Evolutionary conservation across 2,797 vertebrate species (phyloP), one percentile per base, ranked within the genome.

Genomic region (Galaxias olidus): DNA sequence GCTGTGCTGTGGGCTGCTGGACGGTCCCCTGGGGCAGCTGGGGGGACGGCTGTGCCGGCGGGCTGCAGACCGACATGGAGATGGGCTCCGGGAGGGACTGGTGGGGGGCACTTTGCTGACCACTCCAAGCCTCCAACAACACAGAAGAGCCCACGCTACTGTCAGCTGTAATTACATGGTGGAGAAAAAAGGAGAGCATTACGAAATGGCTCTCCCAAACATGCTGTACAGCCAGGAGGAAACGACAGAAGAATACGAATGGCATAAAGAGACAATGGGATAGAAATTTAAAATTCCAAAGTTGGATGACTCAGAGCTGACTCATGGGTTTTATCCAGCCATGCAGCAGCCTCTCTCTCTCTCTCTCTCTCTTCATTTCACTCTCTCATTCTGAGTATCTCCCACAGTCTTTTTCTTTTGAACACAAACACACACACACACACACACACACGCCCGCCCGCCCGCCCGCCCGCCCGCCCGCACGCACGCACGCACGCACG

Each of bases 61-160:
- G 93, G 71, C 95, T 95, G 77, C 92, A 94, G 51, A 95, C 80
- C 1, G 85, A 87, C 40, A 91, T 79, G 5, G 91, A 90, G 0
- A 89, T 81, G 0, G 92, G 46, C 0, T 98, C 96, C 0, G 89
- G 89, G 47, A 92, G 84, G 0, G 93, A 93, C 0, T 93, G 94
- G 84, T 95, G 95, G 76, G 91, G 81, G 53, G 89, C 88, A 0
- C 93, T 95, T 60, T 95, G 94, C 88, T 95, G 96, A 90, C 92
- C 93, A 85, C 89, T 94, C 59, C 92, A 89, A 0, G 93, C 92
- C n/a, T 96, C 94, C 0, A 92, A 90, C 63, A 95, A 93, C 56
- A 95, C 87, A 0, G 91, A 85, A 40, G 93, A 92, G 73, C 90
- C 93, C 75, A 93, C 87, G 54, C 93, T 93, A 1, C 93, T 95